phyloP scores from a whole-genome alignment of 2,113 vertebrate genomes.

The Periophthalmus modestus region DNA sequence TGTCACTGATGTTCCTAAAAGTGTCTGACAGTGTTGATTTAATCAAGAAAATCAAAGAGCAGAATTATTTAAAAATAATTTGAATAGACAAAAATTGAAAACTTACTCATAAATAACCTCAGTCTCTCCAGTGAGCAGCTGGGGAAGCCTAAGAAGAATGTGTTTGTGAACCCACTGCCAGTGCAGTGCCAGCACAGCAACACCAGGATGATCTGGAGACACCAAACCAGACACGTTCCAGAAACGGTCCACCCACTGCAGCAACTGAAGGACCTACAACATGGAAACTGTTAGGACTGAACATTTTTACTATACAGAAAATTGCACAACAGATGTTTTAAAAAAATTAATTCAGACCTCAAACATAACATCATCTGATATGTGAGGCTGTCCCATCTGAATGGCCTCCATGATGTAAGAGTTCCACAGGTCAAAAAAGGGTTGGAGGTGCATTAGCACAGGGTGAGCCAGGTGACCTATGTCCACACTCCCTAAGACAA shows the following conservation, averaged over 20 bases:
- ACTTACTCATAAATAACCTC: conserved; percentile 80
- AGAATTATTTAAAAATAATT: too few species aligned
- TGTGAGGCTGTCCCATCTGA: conserved; percentile 80
- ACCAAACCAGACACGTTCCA: conserved; percentile 83
- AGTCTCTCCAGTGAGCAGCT: conserved; percentile 80
- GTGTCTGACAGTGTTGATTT: too few species aligned
- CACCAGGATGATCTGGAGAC: conserved; percentile 79
- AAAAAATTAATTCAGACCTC: conserved; percentile 64
- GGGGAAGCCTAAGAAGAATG: conserved; percentile 82
- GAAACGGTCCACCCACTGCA: conserved; percentile 89
- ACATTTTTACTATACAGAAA: background rate
- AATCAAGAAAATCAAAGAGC: too few species aligned
- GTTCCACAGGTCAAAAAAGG: conserved; percentile 92
- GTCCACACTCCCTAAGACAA: conserved; percentile 82
- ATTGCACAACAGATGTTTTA: background rate
- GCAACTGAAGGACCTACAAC: conserved; percentile 71
- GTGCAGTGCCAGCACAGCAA: conserved; percentile 89
- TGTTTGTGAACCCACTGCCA: conserved; percentile 97
- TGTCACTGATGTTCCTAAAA: too few species aligned
- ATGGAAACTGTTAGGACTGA: background rate
- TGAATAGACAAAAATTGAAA: too few species aligned
- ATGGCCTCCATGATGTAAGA: conserved; percentile 81
- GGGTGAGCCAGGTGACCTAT: conserved; percentile 87
- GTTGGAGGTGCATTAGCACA: conserved; percentile 86
- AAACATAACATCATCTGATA: conserved; percentile 84